phyloP scores from a whole-genome alignment of 1,140 invertebrate genomes.

The Drosophila hydei region DNA sequence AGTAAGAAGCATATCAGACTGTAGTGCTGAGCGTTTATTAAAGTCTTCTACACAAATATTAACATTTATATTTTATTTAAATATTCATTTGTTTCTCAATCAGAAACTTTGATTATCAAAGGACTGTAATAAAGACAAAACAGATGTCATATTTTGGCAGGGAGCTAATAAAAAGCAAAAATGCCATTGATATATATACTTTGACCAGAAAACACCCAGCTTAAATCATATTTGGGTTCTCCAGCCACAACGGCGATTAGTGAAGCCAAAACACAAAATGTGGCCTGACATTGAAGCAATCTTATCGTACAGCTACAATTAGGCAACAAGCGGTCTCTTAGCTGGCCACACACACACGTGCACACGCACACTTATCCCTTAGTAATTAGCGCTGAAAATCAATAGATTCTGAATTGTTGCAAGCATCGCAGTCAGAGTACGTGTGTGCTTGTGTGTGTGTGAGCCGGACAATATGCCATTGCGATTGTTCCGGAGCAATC shows the following conservation, averaged over 20 bases:
- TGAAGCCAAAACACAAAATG: slow-evolving; percentile 4
- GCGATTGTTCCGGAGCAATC: slow-evolving; percentile 65
- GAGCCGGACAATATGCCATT: slow-evolving; percentile 52
- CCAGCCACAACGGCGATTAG: not conserved
- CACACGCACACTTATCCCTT: not conserved
- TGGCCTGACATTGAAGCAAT: too few species aligned
- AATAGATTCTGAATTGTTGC: slow-evolving; percentile 11
- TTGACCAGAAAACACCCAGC: not conserved
- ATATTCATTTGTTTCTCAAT: too few species aligned
- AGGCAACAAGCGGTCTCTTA: slow-evolving; percentile 10
- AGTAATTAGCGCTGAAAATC: slow-evolving; percentile 50
- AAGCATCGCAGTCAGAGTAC: slow-evolving; percentile 31
- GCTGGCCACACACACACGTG: not conserved
- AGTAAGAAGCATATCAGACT: too few species aligned
- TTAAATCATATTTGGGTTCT: not conserved
- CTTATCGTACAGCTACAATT: slow-evolving; percentile 23
- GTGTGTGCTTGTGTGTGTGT: slow-evolving; percentile 8
- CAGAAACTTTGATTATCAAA: too few species aligned
- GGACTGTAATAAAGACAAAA: too few species aligned
- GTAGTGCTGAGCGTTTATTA: too few species aligned
- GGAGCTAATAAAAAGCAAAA: too few species aligned
- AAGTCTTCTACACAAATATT: too few species aligned
- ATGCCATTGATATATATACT: too few species aligned
- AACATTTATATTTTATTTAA: too few species aligned
- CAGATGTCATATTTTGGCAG: too few species aligned